A percentile compares a stretch with the other conserved stretches of the same genome.
Conservation (phyloP, 2,797 vertebrate genomes). For the Scarus forsteni region DNA sequence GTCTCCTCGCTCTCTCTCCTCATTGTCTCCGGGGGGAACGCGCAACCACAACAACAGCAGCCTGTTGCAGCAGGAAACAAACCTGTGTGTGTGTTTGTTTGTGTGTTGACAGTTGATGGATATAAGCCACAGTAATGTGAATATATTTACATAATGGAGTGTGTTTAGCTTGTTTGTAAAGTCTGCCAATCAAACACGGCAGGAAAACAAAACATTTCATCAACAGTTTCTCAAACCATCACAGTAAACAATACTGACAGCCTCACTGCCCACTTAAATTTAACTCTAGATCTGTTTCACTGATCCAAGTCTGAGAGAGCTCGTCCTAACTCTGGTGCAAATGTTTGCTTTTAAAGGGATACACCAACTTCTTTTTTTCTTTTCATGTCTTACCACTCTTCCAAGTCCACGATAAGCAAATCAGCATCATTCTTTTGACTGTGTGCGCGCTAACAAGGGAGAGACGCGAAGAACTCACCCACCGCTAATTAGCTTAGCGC, state of each 20-base stretch:
- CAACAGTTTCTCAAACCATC: conserved; percentile 15
- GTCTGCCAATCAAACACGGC: conserved; percentile 40
- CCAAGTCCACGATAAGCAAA: too few relatives aligned
- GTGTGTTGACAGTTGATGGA: conserved; percentile 36
- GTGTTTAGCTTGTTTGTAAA: conserved; percentile 38
- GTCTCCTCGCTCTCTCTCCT: conserved; percentile 56
- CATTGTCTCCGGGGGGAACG: conserved; percentile 70
- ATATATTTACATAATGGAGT: conserved; percentile 69
- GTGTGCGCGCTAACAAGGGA: too few relatives aligned
- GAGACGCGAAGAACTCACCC: too few relatives aligned
- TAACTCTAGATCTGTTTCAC: neutral
- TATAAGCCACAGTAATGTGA: conserved; percentile 55
- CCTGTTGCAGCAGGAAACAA: conserved; percentile 59
- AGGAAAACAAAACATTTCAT: conserved; percentile 14
- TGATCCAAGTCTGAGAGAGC: neutral
- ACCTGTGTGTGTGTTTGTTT: conserved; percentile 19
- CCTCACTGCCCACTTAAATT: conserved; percentile 6
- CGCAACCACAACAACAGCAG: conserved; percentile 62
- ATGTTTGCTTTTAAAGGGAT: too few relatives aligned
- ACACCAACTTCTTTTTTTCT: too few relatives aligned
- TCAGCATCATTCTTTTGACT: too few relatives aligned
- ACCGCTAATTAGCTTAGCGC: too few relatives aligned
- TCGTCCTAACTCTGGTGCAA: neutral
- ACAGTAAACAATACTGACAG: neutral
- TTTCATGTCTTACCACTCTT: too few relatives aligned